These are phyloP conservation scores for Diogma glabrata DNA, from an alignment of 2,888 invertebrate genomes.

Conservation along the genomic window DNA sequence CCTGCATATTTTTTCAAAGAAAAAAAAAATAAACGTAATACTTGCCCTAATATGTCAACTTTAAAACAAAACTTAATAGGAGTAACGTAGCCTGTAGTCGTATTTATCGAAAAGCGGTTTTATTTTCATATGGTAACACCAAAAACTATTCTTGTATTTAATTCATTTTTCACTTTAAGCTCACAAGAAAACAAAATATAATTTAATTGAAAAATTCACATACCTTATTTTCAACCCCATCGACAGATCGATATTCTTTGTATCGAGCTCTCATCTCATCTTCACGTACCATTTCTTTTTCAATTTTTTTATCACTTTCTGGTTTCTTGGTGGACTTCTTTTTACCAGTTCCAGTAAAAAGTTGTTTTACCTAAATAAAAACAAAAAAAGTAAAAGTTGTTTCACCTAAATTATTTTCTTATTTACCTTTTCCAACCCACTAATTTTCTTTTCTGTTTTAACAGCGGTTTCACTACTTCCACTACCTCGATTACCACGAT, in stretches of 20 bases:
- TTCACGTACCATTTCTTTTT: conserved; percentile 40
- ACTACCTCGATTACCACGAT: conserved; percentile 26
- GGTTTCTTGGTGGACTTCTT: conserved; percentile 38
- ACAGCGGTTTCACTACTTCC: conserved; percentile 25
- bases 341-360: conserved; percentile 57
- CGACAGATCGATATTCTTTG: conserved; percentile 43
- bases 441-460: conserved; percentile 47
- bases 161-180: too few relatives aligned
- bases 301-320: conserved; percentile 21
- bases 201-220: conserved; percentile 20
- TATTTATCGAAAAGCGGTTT: too few relatives aligned
- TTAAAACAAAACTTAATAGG: too few relatives aligned
- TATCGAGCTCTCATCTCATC: conserved; percentile 44
- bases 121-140: too few relatives aligned
- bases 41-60: too few relatives aligned
- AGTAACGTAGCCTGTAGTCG: too few relatives aligned
- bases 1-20: too few relatives aligned
- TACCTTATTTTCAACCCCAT: conserved; percentile 42
- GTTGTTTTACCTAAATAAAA: conserved; percentile 50
- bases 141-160: too few relatives aligned
- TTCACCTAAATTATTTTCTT: conserved; percentile 7
- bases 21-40: too few relatives aligned
- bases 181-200: too few relatives aligned
- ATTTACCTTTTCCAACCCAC: conserved; percentile 58
- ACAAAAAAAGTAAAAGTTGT: background rate